Conservation (phyloP, 2,888 invertebrate species). For the Napeogenes sylphis region DNA sequence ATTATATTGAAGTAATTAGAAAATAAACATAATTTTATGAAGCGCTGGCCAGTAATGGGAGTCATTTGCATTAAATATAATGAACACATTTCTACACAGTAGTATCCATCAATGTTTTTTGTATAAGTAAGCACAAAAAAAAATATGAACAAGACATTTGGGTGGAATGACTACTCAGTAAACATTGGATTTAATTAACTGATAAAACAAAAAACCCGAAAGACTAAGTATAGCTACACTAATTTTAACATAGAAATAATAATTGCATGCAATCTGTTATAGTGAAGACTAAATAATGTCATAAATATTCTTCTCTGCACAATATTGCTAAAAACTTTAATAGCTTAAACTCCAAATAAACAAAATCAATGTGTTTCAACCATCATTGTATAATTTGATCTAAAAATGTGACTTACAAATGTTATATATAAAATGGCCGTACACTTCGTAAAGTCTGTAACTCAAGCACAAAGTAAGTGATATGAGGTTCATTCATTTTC, state of each 20-base stretch:
- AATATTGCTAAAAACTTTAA: background rate
- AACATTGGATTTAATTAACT: background rate
- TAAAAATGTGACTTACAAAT: slow-evolving; percentile 51
- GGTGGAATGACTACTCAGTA: slow-evolving; percentile 15
- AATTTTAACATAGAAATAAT: background rate
- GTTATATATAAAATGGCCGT: slow-evolving; percentile 56
- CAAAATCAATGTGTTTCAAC: slow-evolving; percentile 44
- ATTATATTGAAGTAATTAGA: background rate
- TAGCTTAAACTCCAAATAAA: slow-evolving; percentile 36
- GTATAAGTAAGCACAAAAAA: no score
- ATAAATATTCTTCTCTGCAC: background rate
- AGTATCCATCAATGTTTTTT: slow-evolving; percentile 12
- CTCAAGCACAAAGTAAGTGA: slow-evolving; percentile 55
- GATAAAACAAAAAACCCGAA: background rate
- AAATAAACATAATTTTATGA: background rate
- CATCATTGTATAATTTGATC: slow-evolving; percentile 48
- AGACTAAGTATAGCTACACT: no score
- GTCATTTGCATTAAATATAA: slow-evolving; percentile 9
- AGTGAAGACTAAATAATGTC: background rate
- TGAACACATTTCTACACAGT: slow-evolving; percentile 19
- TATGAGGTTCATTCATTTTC: slow-evolving; percentile 40
- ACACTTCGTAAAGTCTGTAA: slow-evolving; percentile 59
- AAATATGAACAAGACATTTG: background rate
- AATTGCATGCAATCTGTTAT: background rate
- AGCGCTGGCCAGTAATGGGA: slow-evolving; percentile 10